Evolutionary conservation across 2,888 invertebrate species (phyloP), one percentile per base, ranked within the genome.

Genomic region (Glomeris marginata): DNA sequence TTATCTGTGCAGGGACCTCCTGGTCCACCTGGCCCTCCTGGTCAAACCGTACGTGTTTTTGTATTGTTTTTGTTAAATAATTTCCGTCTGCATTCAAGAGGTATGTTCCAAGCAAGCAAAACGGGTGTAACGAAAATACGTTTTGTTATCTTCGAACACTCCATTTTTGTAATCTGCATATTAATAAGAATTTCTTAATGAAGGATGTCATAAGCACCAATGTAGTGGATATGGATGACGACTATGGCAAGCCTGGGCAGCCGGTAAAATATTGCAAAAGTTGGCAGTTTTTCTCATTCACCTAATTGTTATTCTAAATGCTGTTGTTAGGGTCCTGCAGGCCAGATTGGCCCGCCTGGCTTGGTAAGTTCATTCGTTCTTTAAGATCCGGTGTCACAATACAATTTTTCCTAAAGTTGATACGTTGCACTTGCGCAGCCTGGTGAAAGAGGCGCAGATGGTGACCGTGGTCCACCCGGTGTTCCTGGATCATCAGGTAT

Each of bases 401-500:
- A n/a, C n/a, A n/a, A n/a, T n/a, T n/a, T n/a, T n/a, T n/a, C n/a
- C n/a, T n/a, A n/a, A n/a, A n/a, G 35, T n/a, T 33, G 8, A 3
- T 4, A 13, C 34, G 33, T 49, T 40, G 28, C 54, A 57, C 18
- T n/a, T n/a, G n/a, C n/a, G n/a, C 54, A 75, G 75, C 72, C 74
- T 44, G 77, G 76, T 33, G 76, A 75, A 63, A 62, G 73, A 44
- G 76, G 76, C 2, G 68, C 72, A 34, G 64, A 70, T 10, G 76
- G 76, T 11, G 75, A 75, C 44, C 64, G 74, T 56, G 75, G 76
- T 6, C 56, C 58, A 15, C 45, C 62, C 58, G 68, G 68, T 43
- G 66, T 71, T 2, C 68, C 74, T 35, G 79, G 80, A 44, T 61
- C 70, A 16, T 72, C 74, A 41, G 79, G 79, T 33, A 64, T 70